Conservation (phyloP, 2,113 vertebrate species). For the Aegithalos caudatus region DNA sequence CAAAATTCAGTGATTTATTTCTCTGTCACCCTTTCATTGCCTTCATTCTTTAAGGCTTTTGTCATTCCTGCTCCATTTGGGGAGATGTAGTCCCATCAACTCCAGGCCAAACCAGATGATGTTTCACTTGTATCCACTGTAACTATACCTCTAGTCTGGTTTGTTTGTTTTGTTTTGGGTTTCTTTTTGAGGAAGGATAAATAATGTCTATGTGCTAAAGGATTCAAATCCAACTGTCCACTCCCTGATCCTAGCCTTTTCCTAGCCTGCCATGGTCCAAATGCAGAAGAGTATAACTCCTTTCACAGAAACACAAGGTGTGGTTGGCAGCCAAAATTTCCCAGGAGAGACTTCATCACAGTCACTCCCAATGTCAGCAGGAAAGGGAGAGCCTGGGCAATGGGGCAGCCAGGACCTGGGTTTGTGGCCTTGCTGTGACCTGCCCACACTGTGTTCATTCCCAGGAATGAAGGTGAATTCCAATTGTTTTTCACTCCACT, state of each 20-base stretch:
- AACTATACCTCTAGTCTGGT: background rate
- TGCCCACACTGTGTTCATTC: background rate
- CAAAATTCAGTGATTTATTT: background rate
- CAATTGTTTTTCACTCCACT: background rate
- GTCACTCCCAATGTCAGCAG: background rate
- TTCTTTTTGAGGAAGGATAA: background rate
- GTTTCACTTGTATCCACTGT: background rate
- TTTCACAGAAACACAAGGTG: background rate
- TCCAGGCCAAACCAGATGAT: background rate
- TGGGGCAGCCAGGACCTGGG: background rate
- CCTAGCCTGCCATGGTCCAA: background rate
- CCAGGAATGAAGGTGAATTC: background rate
- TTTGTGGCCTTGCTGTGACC: background rate
- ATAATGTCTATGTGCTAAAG: background rate
- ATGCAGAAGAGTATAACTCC: background rate
- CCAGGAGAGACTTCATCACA: background rate
- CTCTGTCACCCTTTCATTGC: background rate
- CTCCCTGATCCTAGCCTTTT: background rate
- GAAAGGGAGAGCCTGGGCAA: background rate
- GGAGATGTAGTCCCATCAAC: background rate
- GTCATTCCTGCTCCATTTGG: background rate
- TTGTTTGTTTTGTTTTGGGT: background rate
- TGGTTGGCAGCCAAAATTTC: background rate
- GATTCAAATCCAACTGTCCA: background rate
- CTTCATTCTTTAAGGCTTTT: background rate